phyloP scores from a whole-genome alignment of 1,140 invertebrate species.

The Caerostris darwini region DNA sequence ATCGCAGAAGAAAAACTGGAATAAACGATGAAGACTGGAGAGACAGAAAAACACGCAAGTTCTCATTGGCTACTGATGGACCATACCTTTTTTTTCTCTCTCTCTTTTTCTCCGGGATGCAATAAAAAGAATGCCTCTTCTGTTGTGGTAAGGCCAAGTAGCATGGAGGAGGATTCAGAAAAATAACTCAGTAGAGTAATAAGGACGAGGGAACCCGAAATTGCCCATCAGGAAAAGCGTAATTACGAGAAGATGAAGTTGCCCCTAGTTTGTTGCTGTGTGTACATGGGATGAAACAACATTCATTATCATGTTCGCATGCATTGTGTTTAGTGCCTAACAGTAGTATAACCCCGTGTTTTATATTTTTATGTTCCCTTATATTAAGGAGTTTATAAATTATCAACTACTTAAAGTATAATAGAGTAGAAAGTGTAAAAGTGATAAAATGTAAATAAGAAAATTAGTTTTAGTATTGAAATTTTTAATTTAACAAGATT shows the following conservation, averaged over 20 bases:
- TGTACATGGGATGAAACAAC: slow-evolving; percentile 9
- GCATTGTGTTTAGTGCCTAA: not conserved
- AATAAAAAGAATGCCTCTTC: slow-evolving; percentile 64
- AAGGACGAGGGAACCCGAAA: slow-evolving; percentile 47
- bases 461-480: no score
- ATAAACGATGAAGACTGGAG: slow-evolving; percentile 23
- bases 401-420: no score
- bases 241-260: slow-evolving; percentile 62
- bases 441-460: no score
- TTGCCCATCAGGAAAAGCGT: slow-evolving; percentile 68
- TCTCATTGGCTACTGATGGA: slow-evolving; percentile 6
- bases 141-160: slow-evolving; percentile 1
- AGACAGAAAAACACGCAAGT: slow-evolving; percentile 4
- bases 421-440: no score
- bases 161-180: slow-evolving; percentile 43
- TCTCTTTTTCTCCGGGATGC: not conserved
- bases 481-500: no score
- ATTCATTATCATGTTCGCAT: slow-evolving; percentile 33
- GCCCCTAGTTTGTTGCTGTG: not conserved
- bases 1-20: slow-evolving; percentile 52
- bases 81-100: not conserved
- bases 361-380: no score
- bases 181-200: slow-evolving; percentile 59
- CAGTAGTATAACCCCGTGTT: no score
- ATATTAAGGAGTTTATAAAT: no score